Percentiles rank a stretch among this genome's conserved stretches.
phyloP scores from a whole-genome alignment of 1,140 invertebrate species.

The Leucophenga varia region DNA sequence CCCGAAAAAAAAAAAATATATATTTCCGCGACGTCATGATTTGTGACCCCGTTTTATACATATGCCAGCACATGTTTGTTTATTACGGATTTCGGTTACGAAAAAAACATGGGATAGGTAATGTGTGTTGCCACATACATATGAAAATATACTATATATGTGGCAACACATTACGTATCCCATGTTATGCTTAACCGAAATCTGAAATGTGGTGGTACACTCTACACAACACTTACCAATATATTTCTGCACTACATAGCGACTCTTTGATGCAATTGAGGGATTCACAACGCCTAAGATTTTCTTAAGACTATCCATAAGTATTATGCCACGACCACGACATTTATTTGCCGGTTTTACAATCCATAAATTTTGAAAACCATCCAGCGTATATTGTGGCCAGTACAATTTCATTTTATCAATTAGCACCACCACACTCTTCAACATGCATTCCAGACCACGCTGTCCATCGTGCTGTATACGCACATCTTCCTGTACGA shows the following conservation, averaged over 20 bases:
- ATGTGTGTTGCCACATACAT: too few species aligned
- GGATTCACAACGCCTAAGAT: constrained; percentile 74
- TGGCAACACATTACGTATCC: too few species aligned
- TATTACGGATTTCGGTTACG: too few species aligned
- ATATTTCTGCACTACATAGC: constrained; percentile 94
- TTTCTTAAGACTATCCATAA: constrained; percentile 84
- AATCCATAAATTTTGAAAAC: constrained; percentile 89
- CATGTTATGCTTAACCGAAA: too few species aligned
- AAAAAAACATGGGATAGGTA: too few species aligned
- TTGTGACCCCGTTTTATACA: too few species aligned
- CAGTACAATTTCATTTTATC: constrained; percentile 63
- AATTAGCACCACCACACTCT: constrained; percentile 56
- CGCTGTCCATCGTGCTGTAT: constrained; percentile 48
- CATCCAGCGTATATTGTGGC: constrained; percentile 83
- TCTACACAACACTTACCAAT: constrained; percentile 83
- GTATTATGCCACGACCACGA: constrained; percentile 83
- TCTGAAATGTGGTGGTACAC: too few species aligned
- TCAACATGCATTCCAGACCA: constrained; percentile 42
- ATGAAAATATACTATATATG: too few species aligned
- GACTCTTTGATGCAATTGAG: constrained; percentile 65
- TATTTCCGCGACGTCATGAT: too few species aligned
- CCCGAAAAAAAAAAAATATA: too few species aligned
- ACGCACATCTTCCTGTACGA: constrained; percentile 66
- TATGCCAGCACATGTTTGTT: too few species aligned
- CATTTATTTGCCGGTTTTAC: constrained; percentile 93